These are phyloP conservation scores for Cosmorhoe ocellata DNA, from an alignment of 2,888 invertebrate genomes.

Conservation along the genomic window DNA sequence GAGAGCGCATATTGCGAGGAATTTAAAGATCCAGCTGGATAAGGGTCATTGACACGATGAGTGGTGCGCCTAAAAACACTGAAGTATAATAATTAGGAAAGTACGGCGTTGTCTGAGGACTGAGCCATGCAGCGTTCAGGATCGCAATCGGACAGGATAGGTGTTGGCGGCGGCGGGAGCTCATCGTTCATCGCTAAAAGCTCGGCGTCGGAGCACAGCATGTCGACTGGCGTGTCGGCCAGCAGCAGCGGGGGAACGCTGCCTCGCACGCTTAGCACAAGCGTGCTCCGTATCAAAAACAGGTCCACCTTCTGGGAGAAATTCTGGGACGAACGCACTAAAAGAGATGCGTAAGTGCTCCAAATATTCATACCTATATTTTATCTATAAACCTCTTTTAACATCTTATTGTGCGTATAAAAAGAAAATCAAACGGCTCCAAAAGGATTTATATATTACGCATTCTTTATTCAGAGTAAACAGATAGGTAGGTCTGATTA, in stretches of 20 bases:
- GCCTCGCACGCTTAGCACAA: slow-evolving; percentile 89
- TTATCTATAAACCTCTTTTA: neutral
- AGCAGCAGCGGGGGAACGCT: slow-evolving; percentile 78
- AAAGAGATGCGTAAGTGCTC: slow-evolving; percentile 86
- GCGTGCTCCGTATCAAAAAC: slow-evolving; percentile 89
- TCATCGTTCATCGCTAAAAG: slow-evolving; percentile 68
- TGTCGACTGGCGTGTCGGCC: slow-evolving; percentile 77
- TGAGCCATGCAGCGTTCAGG: slow-evolving; percentile 78
- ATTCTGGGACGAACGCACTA: slow-evolving; percentile 87
- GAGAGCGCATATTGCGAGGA: slow-evolving; percentile 28
- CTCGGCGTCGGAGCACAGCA: slow-evolving; percentile 77
- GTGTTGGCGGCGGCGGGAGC: slow-evolving; percentile 56
- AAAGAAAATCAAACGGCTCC: neutral
- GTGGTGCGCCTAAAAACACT: slow-evolving; percentile 7
- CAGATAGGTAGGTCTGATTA: slow-evolving; percentile 1
- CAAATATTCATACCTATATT: neutral
- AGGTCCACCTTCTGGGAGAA: slow-evolving; percentile 93
- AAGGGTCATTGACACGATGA: slow-evolving; percentile 14
- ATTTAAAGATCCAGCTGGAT: slow-evolving; percentile 34
- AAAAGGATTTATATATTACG: neutral
- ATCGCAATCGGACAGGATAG: slow-evolving; percentile 82
- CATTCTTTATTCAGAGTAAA: slow-evolving; percentile 12
- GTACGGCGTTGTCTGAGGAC: slow-evolving; percentile 16
- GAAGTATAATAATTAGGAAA: neutral
- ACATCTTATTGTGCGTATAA: neutral